Conservation (phyloP, 2,113 vertebrate species). For the Pollimyrus isidori region DNA sequence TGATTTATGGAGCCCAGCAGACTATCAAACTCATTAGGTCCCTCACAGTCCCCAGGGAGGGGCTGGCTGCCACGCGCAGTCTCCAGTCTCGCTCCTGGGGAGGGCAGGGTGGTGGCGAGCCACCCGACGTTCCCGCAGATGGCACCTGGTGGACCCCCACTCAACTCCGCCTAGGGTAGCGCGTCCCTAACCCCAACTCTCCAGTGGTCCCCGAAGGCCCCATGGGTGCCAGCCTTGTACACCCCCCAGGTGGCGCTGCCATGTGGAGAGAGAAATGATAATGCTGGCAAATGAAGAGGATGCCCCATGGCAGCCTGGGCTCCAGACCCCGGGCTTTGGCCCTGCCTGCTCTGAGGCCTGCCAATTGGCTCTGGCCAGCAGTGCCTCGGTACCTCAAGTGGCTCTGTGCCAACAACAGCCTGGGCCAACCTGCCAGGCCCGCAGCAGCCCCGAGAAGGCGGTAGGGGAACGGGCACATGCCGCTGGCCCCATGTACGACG, state of each 20-base stretch:
- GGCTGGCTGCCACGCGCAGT: slow-evolving; percentile 67
- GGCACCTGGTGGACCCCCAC: neutral
- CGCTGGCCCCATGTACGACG: neutral
- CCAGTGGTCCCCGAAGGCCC: neutral
- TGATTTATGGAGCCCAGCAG: slow-evolving; percentile 99
- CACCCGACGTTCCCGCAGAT: neutral
- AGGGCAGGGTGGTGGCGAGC: slow-evolving; percentile 37
- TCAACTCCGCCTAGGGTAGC: neutral
- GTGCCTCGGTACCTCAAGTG: slow-evolving; percentile 28
- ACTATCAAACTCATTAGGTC: slow-evolving; percentile 99
- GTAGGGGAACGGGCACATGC: neutral
- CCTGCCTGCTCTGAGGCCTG: neutral
- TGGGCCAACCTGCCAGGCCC: neutral
- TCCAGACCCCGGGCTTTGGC: neutral
- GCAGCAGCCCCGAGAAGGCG: neutral
- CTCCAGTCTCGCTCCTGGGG: slow-evolving; percentile 57
- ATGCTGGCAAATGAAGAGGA: neutral
- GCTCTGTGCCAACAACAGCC: slow-evolving; percentile 1
- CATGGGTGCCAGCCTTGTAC: neutral
- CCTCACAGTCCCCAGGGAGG: slow-evolving; percentile 86
- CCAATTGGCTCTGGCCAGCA: slow-evolving; percentile 46
- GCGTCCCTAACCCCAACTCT: neutral
- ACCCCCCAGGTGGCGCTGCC: neutral
- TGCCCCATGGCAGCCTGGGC: neutral
- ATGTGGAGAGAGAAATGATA: neutral